Conservation (phyloP, 2,888 invertebrate genomes). For the Bellardia pandia region DNA sequence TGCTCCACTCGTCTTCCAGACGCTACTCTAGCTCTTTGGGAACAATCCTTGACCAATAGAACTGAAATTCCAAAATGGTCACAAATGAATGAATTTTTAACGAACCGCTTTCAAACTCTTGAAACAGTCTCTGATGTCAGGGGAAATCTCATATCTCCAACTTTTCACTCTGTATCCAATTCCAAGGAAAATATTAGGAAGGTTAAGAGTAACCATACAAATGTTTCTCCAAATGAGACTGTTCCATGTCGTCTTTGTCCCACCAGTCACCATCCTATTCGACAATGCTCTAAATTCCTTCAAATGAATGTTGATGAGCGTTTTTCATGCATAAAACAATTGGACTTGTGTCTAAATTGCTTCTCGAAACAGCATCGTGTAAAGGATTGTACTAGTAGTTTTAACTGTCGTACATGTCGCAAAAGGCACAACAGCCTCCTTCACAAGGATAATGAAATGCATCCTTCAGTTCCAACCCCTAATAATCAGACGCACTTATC, state of each 20-base stretch:
- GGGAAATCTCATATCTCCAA: neutral
- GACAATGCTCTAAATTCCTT: neutral
- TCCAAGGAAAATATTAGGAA: neutral
- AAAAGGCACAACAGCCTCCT: no score
- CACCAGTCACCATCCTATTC: neutral
- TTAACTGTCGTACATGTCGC: no score
- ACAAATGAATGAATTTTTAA: constrained; percentile 19
- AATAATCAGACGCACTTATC: neutral
- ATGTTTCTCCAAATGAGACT: neutral
- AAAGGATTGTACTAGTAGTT: no score
- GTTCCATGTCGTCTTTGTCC: neutral
- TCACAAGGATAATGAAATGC: no score
- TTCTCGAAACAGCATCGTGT: no score
- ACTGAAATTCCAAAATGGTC: no score
- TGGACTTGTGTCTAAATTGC: neutral
- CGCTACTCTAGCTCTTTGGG: neutral
- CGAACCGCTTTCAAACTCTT: constrained; percentile 12
- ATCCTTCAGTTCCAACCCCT: neutral
- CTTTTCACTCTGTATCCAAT: neutral
- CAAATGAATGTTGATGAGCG: neutral
- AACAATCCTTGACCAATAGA: constrained; percentile 3
- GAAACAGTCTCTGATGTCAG: constrained; percentile 7
- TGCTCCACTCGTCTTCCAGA: constrained; percentile 5
- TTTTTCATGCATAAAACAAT: neutral
- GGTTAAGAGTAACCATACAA: neutral